Percentiles rank a stretch among this genome's conserved stretches.
Conservation (phyloP, 2,113 vertebrate species). For the Rynchops niger region DNA sequence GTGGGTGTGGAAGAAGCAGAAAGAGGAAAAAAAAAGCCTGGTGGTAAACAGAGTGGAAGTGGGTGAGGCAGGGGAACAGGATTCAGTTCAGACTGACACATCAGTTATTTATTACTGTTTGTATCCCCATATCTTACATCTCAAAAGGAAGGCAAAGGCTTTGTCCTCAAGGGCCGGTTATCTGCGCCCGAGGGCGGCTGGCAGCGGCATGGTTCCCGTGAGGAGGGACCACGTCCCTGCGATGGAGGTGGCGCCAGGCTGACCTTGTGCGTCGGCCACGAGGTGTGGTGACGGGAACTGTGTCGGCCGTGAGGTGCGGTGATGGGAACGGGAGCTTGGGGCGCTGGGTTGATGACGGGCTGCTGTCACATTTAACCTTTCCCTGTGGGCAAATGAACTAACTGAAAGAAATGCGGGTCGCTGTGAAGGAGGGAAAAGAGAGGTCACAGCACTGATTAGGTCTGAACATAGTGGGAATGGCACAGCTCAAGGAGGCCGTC, state of each 20-base stretch:
- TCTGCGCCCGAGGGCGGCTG: not conserved
- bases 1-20: not conserved
- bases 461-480: not conserved
- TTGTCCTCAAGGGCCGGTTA: not conserved
- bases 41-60: conserved; percentile 22
- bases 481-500: not conserved
- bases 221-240: not conserved
- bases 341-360: not conserved
- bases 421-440: not conserved
- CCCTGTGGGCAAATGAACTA: not conserved
- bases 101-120: conserved; percentile 27
- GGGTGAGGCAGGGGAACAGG: conserved; percentile 37
- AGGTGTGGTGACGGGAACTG: not conserved
- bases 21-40: not conserved
- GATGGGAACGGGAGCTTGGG: fast-evolving
- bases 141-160: conserved; percentile 29
- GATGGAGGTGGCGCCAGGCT: not conserved
- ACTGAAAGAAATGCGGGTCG: not conserved
- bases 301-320: not conserved
- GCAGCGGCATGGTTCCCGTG: not conserved
- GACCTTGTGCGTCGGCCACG: not conserved
- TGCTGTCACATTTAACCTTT: not conserved
- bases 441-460: not conserved
- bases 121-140: conserved; percentile 35
- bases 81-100: not conserved